A percentile compares a stretch with the other conserved stretches of the same genome.
Evolutionary conservation across 2,888 invertebrate genomes (phyloP).

Genomic region (Hemithea aestivaria): DNA sequence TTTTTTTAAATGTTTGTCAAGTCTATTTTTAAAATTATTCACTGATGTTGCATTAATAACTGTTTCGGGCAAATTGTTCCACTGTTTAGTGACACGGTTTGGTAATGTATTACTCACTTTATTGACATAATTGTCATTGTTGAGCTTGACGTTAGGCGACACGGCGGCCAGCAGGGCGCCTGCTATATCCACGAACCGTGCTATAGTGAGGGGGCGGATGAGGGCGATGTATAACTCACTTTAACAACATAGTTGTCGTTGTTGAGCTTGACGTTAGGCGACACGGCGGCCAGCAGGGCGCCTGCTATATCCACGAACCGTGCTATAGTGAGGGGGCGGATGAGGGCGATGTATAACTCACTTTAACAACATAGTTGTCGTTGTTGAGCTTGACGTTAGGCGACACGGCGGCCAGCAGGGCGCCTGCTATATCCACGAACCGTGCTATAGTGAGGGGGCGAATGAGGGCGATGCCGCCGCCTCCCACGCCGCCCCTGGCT

Average conservation of each 20-base stretch:
- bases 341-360: conserved; percentile 27
- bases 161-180: conserved; percentile 45
- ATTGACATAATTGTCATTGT: conserved; percentile 63
- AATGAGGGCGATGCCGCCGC: conserved; percentile 18
- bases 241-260: conserved; percentile 66
- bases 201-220: conserved; percentile 70
- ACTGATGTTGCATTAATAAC: too few species aligned
- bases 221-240: conserved; percentile 41
- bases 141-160: conserved; percentile 46
- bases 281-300: conserved; percentile 43
- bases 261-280: conserved; percentile 48
- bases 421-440: conserved; percentile 59
- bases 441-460: conserved; percentile 70
- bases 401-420: conserved; percentile 42
- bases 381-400: conserved; percentile 52
- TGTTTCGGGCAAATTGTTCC: too few species aligned
- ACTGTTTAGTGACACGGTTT: too few species aligned
- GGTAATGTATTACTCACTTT: conserved; percentile 60
- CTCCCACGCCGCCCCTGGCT: conserved; percentile 25
- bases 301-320: conserved; percentile 63
- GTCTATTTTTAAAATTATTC: too few species aligned
- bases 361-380: conserved; percentile 69
- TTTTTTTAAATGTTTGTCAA: too few species aligned
- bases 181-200: conserved; percentile 63
- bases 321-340: conserved; percentile 69